These are phyloP conservation scores for Probosciger aterrimus DNA, from an alignment of 2,113 vertebrate species.

Conservation along the genomic window DNA sequence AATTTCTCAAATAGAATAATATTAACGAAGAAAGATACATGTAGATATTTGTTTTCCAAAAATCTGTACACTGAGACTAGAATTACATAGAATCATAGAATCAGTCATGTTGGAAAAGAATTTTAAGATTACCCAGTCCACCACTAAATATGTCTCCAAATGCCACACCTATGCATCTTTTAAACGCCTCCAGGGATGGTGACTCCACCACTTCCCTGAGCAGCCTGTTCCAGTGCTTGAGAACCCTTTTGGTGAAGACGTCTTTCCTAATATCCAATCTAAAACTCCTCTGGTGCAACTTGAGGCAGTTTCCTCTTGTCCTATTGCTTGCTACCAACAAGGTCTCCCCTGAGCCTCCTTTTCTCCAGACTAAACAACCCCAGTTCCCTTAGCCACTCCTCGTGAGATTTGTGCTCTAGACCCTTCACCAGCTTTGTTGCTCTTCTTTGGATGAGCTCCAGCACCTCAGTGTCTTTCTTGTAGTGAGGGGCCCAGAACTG, in stretches of 20 bases:
- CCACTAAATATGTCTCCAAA: background rate
- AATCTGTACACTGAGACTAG: background rate
- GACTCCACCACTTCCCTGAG: background rate
- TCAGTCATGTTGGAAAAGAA: background rate
- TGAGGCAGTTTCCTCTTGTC: background rate
- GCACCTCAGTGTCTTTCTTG: background rate
- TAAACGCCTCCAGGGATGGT: background rate
- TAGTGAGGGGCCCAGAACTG: background rate
- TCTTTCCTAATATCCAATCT: background rate
- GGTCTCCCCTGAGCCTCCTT: background rate
- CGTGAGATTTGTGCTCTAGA: background rate
- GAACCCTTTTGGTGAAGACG: background rate
- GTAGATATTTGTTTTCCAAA: background rate
- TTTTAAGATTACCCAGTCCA: background rate
- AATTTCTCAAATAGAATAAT: conserved; percentile 53
- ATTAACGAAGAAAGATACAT: background rate
- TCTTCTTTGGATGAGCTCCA: background rate
- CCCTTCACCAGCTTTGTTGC: background rate
- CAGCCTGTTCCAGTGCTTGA: background rate
- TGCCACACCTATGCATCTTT: background rate
- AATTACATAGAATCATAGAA: background rate
- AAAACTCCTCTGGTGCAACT: background rate
- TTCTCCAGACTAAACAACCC: background rate
- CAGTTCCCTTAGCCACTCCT: background rate
- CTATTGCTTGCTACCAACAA: background rate